Conservation (phyloP, 2,113 vertebrate species). For the Leptosomus discolor region DNA sequence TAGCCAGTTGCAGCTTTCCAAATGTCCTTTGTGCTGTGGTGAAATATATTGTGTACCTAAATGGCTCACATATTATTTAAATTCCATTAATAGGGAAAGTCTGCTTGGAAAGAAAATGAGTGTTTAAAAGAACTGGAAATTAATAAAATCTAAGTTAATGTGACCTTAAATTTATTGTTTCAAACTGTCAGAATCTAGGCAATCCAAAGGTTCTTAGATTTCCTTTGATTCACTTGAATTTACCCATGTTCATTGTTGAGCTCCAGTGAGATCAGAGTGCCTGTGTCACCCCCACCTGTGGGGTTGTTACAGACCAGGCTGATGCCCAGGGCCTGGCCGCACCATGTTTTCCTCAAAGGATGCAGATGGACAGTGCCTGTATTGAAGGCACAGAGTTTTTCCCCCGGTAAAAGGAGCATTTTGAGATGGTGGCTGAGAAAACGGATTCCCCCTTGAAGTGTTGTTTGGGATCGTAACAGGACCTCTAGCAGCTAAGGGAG, state of each 20-base stretch:
- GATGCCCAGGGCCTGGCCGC: not conserved
- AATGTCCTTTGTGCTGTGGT: not conserved
- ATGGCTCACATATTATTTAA: not conserved
- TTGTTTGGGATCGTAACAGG: not conserved
- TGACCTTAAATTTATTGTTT: not conserved
- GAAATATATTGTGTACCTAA: not conserved
- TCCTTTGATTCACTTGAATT: not conserved
- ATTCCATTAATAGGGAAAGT: not conserved
- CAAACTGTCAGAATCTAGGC: not conserved
- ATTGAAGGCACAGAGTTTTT: not conserved
- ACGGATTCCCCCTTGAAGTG: not conserved
- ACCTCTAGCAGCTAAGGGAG: not conserved
- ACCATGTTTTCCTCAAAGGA: not conserved
- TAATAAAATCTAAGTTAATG: not conserved
- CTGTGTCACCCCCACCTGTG: not conserved
- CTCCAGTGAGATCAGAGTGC: not conserved
- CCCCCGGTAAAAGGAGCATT: not conserved
- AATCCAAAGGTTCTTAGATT: not conserved
- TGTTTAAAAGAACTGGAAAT: not conserved
- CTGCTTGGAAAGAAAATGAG: not conserved
- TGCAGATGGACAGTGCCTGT: not conserved
- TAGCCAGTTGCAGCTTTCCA: slow-evolving; percentile 15
- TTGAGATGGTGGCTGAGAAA: not conserved
- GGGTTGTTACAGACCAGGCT: too few relatives aligned
- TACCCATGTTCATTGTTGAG: not conserved